A percentile compares a stretch with the other conserved stretches of the same genome.
These are phyloP conservation scores for Oceanites oceanicus DNA, from an alignment of 2,113 vertebrate genomes.

Conservation along the genomic window DNA sequence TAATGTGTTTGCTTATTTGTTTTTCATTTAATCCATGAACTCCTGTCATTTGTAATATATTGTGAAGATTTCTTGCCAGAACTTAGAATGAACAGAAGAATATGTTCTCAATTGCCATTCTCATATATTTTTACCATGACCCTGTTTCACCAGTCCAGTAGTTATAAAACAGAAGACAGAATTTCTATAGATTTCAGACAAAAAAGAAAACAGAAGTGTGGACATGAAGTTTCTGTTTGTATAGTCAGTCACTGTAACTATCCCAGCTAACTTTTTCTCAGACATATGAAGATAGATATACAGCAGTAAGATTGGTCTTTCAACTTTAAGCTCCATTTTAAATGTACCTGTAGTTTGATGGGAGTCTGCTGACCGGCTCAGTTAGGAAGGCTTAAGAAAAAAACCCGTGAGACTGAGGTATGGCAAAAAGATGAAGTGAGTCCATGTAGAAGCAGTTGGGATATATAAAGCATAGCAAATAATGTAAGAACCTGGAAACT, in stretches of 20 bases:
- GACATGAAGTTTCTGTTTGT: not conserved
- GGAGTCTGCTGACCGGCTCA: not conserved
- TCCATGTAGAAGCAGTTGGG: not conserved
- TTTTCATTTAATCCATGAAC: not conserved
- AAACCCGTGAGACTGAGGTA: not conserved
- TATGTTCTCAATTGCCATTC: not conserved
- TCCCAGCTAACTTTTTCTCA: not conserved
- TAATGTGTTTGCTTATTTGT: not conserved
- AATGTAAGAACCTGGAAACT: not conserved
- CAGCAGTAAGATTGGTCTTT: not conserved
- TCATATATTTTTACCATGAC: not conserved
- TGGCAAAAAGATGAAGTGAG: not conserved
- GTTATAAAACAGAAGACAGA: not conserved
- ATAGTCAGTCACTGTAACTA: not conserved
- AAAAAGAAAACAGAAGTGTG: not conserved
- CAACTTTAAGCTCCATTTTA: not conserved
- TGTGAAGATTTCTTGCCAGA: not conserved
- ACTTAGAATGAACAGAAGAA: not conserved
- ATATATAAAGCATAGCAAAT: not conserved
- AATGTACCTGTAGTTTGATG: not conserved
- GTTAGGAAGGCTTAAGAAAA: not conserved
- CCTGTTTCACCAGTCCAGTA: not conserved
- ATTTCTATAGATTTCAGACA: not conserved
- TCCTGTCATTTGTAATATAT: not conserved
- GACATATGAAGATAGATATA: not conserved